phyloP scores from a whole-genome alignment of 37 sponge, comb jelly and placozoan species.

The Theonella swinhoei region DNA sequence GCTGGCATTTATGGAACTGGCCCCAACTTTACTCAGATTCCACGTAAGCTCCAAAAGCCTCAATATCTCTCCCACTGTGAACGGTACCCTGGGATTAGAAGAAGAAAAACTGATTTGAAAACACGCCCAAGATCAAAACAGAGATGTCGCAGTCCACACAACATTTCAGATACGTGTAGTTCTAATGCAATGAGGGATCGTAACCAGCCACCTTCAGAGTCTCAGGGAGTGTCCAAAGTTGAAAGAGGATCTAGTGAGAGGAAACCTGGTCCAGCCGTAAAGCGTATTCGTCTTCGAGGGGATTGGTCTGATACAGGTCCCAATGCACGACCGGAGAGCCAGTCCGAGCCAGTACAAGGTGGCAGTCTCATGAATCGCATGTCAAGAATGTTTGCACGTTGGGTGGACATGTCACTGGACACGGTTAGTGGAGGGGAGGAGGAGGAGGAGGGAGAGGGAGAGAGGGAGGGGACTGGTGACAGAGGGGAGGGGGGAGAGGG shows the following conservation, averaged over 20 bases:
- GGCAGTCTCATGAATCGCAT: slow-evolving; percentile 53
- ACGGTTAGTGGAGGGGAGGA: not conserved
- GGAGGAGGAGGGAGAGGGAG: not conserved
- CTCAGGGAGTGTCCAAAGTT: not conserved
- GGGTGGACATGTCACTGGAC: slow-evolving; percentile 61
- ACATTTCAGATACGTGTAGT: not conserved
- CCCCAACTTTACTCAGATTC: not conserved
- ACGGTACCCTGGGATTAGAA: slow-evolving; percentile 4
- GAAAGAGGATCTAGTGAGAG: too few relatives aligned
- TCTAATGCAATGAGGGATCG: not conserved
- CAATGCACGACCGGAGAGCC: slow-evolving; percentile 66
- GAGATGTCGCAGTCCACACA: too few relatives aligned
- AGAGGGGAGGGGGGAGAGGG: slow-evolving; percentile 3
- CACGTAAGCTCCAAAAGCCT: not conserved
- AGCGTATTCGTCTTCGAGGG: slow-evolving; percentile 79
- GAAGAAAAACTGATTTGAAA: not conserved
- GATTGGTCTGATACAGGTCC: slow-evolving; percentile 97
- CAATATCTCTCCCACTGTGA: not conserved
- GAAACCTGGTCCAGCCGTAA: slow-evolving; percentile 16
- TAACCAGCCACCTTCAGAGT: not conserved
- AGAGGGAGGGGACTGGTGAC: not conserved
- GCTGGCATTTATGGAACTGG: slow-evolving; percentile 34
- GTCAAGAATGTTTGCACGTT: slow-evolving; percentile 69
- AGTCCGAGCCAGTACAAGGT: not conserved
- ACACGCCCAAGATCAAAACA: not conserved